Base-by-base conservation (phyloP, 2,888 invertebrate species). In the Clivina fossor region DNA sequence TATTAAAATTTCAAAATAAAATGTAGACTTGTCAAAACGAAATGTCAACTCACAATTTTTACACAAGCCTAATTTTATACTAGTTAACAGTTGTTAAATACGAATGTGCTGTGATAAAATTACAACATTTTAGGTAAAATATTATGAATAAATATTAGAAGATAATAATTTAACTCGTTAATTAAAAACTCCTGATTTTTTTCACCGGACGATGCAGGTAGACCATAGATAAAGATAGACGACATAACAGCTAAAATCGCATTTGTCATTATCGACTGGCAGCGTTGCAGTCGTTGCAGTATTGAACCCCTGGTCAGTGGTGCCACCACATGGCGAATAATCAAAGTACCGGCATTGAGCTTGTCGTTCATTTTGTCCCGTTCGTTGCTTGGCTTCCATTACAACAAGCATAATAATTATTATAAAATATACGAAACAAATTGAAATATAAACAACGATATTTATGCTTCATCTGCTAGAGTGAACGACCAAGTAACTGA, bases 391-490 rank as follows among this genome's bases (percentile, higher is more conserved):
- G 55, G 55, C 55, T 38, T 55, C 55, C 55, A 55, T 55, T 55
- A 40, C 53, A 37, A 41, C 40, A 51, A 41, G 51, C 32, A 35
- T 32, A 41, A 32, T 20, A 50, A 41, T 51, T 43, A 37, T 37
- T 24, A 32, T 33, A 15, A 51, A 51, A 43, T n/a, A 43, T 43
- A 28, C 20, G 9, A 30, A 41, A 51, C 16, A 41, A 33, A 51
- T 15, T 41, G 51, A 51, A 24, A 51, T 43, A 26, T 35, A 37
- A 44, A 46, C 47, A 55, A 55, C 55, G 47, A 55, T 55, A 55
- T 55, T 47, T 32, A 55, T 55, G 47, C 55, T 40, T 38, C 55
- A 55, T 55, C 55, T 55, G 40, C 55, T 55, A 55, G 55, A 55
- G 55, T 55, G 55, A 55, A 55, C 55, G 47, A 55, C 55, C 55